Percentiles rank a stretch among this genome's conserved stretches.
phyloP scores from a whole-genome alignment of 2,797 vertebrate species.

The Urophycis tenuis region DNA sequence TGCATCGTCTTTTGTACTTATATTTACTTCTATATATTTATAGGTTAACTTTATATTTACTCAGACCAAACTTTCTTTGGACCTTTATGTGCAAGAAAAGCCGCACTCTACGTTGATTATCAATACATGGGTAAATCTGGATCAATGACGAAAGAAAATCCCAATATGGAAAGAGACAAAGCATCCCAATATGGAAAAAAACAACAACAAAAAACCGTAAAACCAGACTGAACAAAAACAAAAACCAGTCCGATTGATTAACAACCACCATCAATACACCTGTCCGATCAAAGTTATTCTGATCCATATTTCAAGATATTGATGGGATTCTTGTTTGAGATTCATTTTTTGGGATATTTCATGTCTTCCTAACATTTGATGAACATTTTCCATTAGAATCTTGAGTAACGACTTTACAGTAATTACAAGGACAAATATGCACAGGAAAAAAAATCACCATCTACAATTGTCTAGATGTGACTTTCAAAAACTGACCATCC shows the following conservation, averaged over 20 bases:
- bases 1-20: conserved; percentile 57
- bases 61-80: background rate
- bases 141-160: background rate
- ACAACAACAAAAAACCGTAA: background rate
- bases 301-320: background rate
- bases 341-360: background rate
- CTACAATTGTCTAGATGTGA: conserved; percentile 24
- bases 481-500: conserved; percentile 18
- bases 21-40: background rate
- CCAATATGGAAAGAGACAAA: conserved; percentile 2
- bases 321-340: background rate
- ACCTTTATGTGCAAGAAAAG: background rate
- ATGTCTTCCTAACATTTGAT: background rate
- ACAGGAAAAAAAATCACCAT: conserved; percentile 33
- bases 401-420: conserved; percentile 42
- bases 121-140: background rate
- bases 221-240: background rate
- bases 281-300: background rate
- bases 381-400: conserved; percentile 4
- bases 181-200: conserved; percentile 5
- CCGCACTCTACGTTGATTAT: background rate
- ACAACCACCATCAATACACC: background rate
- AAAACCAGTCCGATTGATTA: background rate
- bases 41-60: background rate
- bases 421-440: conserved; percentile 30